phyloP scores from a whole-genome alignment of 2,888 invertebrate species.

The Gerosis bhagava region DNA sequence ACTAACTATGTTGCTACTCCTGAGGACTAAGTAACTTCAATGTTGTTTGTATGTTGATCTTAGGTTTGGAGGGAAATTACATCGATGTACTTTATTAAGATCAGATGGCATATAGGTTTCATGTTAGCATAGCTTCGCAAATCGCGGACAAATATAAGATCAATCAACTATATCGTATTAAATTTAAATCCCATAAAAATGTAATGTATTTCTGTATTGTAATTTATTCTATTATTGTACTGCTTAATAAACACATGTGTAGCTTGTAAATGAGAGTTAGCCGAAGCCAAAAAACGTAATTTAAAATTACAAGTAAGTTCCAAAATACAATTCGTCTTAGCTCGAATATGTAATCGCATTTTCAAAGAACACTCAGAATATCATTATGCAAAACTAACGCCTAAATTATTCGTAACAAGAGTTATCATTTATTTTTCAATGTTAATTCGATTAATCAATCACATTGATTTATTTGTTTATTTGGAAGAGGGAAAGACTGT shows the following conservation, averaged over 20 bases:
- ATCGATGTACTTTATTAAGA: too few relatives aligned
- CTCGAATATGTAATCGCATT: slow-evolving; percentile 3
- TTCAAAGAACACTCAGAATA: neutral
- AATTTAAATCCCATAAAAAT: too few relatives aligned
- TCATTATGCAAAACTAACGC: slow-evolving; percentile 9
- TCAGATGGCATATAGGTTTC: too few relatives aligned
- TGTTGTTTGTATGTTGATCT: too few relatives aligned
- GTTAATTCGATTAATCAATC: slow-evolving; percentile 9
- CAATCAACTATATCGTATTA: too few relatives aligned
- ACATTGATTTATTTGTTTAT: neutral
- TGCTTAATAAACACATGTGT: slow-evolving; percentile 1
- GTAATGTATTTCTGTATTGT: too few relatives aligned
- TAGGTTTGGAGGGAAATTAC: too few relatives aligned
- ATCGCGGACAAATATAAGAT: too few relatives aligned
- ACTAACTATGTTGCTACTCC: too few relatives aligned
- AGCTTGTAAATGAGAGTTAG: slow-evolving; percentile 8
- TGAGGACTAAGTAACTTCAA: too few relatives aligned
- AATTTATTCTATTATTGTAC: neutral
- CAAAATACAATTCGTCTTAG: slow-evolving; percentile 8
- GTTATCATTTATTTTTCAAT: slow-evolving; percentile 11
- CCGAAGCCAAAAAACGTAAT: slow-evolving; percentile 12
- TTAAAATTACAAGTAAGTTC: slow-evolving; percentile 14
- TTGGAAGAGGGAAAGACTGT: neutral
- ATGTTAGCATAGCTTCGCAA: too few relatives aligned
- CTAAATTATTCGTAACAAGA: slow-evolving; percentile 12